Evolutionary conservation across 2,797 vertebrate genomes (phyloP).

Genomic region (Coreius guichenoti): DNA sequence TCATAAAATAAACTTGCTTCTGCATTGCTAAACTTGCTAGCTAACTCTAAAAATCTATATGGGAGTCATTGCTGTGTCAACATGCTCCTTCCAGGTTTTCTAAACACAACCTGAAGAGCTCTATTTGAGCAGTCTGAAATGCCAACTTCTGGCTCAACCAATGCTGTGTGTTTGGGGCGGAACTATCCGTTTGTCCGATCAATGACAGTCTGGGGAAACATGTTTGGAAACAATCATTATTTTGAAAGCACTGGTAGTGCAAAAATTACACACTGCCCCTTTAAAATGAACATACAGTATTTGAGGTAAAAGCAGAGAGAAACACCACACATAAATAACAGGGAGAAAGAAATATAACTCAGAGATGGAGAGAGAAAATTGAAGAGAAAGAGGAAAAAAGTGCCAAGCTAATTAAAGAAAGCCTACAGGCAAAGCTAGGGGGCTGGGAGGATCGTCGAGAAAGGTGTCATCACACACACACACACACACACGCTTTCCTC

Average conservation of each 20-base stretch:
- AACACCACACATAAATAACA: slow-evolving; percentile 64
- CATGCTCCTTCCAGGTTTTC: background rate
- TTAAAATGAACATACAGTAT: background rate
- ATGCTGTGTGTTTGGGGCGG: background rate
- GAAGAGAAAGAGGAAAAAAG: slow-evolving; percentile 57
- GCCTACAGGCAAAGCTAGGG: slow-evolving; percentile 66
- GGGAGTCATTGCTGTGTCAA: background rate
- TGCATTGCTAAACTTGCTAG: background rate
- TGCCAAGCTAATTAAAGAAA: slow-evolving; percentile 73
- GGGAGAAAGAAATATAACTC: background rate
- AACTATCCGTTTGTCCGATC: background rate
- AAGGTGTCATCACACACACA: slow-evolving; percentile 77
- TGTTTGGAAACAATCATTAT: background rate
- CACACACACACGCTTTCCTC: slow-evolving; percentile 60
- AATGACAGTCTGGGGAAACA: background rate
- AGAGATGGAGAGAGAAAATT: slow-evolving; percentile 46
- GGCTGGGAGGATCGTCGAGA: slow-evolving; percentile 71
- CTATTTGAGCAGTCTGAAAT: background rate
- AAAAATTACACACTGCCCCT: background rate
- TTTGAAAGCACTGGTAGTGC: background rate
- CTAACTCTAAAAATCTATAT: background rate
- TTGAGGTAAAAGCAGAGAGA: slow-evolving; percentile 48
- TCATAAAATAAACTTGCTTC: background rate
- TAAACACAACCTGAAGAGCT: background rate
- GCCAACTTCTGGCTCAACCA: background rate